Evolutionary conservation across 2,113 vertebrate species (phyloP).

Genomic region (Limanda limanda): DNA sequence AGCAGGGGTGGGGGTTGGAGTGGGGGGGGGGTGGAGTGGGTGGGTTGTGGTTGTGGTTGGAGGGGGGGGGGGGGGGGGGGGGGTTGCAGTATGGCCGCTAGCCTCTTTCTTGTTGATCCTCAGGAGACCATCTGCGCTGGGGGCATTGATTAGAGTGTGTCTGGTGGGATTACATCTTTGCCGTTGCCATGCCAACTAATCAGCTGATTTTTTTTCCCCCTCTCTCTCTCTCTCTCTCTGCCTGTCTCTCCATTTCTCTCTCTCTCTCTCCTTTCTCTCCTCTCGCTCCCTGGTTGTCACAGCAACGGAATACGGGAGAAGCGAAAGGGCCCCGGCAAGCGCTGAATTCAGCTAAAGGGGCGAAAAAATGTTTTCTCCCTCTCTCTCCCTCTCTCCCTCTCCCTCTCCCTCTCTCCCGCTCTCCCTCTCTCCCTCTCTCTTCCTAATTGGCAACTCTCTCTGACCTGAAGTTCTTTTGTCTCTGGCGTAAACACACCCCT

Average conservation of each 20-base stretch:
- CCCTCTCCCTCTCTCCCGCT: constrained; percentile 6
- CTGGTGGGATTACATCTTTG: constrained; percentile 99
- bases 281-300: constrained; percentile 88
- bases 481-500: constrained; percentile 79
- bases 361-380: constrained; percentile 66
- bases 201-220: constrained; percentile 90
- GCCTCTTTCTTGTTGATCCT: constrained; percentile 99
- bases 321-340: constrained; percentile 81
- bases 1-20: constrained; percentile 26
- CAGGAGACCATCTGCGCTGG: constrained; percentile 99
- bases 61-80: constrained; percentile 12
- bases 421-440: constrained; percentile 76
- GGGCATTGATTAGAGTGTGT: constrained; percentile 99
- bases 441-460: constrained; percentile 91
- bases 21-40: constrained; percentile 8
- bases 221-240: constrained; percentile 42
- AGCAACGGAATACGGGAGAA: constrained; percentile 97
- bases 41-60: constrained; percentile 2
- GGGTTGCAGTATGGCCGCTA: constrained; percentile 87
- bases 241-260: constrained; percentile 40
- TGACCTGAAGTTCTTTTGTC: constrained; percentile 90
- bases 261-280: constrained; percentile 46
- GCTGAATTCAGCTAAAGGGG: constrained; percentile 94
- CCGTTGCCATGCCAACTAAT: constrained; percentile 99
- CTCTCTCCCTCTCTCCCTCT: constrained; percentile 10